phyloP scores from a whole-genome alignment of 1,140 invertebrate species.

The Chionoecetes opilio region DNA sequence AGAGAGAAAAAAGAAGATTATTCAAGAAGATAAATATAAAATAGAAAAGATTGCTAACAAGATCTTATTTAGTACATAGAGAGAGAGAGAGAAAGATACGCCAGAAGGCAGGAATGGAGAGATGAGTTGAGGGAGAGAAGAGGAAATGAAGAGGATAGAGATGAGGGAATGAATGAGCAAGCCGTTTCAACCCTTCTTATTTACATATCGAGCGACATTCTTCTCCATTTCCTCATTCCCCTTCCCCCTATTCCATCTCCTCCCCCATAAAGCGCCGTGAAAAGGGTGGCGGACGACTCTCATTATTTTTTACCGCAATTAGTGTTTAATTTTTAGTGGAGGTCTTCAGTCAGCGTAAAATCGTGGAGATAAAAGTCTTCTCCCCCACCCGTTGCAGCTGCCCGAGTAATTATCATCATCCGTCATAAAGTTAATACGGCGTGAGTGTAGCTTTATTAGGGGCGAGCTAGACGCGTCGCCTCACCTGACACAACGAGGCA shows the following conservation, averaged over 20 bases:
- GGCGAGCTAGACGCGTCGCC: not conserved
- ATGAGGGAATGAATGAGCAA: not conserved
- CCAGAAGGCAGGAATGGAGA: not conserved
- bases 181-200: not conserved
- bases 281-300: not conserved
- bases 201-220: not conserved
- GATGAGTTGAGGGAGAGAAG: not conserved
- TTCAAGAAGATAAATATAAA: not conserved
- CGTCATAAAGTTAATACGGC: constrained; percentile 28
- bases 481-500: not conserved
- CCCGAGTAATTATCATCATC: constrained; percentile 8
- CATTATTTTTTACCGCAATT: constrained; percentile 30
- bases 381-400: constrained; percentile 1
- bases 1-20: not conserved
- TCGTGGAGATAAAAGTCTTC: not conserved
- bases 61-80: not conserved
- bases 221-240: not conserved
- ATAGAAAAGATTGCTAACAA: not conserved
- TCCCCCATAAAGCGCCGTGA: not conserved
- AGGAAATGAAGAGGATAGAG: not conserved
- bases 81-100: not conserved
- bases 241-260: not conserved
- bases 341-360: constrained; percentile 18
- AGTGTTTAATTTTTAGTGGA: constrained; percentile 12
- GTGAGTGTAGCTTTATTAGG: constrained; percentile 18